These are phyloP conservation scores for Epiblema foenella DNA, from an alignment of 2,888 invertebrate species.

Conservation along the genomic window DNA sequence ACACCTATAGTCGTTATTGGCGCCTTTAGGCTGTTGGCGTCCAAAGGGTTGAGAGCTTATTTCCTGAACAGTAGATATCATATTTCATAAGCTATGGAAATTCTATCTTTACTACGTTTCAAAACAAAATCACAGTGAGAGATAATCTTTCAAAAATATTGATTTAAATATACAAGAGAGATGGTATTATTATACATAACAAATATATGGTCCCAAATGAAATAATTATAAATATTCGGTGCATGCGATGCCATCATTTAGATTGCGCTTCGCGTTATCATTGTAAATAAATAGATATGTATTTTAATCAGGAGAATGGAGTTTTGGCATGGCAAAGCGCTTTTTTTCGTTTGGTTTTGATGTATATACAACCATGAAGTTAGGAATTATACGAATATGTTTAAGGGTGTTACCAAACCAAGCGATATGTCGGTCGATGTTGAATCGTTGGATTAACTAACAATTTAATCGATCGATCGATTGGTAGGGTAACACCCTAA, in stretches of 20 bases:
- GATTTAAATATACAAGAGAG: background rate
- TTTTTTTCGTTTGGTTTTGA: constrained; percentile 24
- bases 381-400: constrained; percentile 24
- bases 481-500: background rate
- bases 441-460: background rate
- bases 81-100: background rate
- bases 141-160: background rate
- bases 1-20: too few species aligned
- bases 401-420: background rate
- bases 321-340: constrained; percentile 20
- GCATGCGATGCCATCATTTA: background rate
- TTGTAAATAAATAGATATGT: constrained; percentile 2
- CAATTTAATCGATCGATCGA: background rate
- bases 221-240: background rate
- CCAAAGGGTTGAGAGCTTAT: background rate
- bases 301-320: background rate
- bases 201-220: background rate
- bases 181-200: background rate
- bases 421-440: background rate
- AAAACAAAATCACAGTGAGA: background rate
- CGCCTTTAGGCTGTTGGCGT: too few species aligned
- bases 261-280: background rate
- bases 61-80: background rate
- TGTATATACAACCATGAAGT: constrained; percentile 11
- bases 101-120: background rate